Conservation (phyloP, 2,888 invertebrate genomes). For the Clostera curtula region DNA sequence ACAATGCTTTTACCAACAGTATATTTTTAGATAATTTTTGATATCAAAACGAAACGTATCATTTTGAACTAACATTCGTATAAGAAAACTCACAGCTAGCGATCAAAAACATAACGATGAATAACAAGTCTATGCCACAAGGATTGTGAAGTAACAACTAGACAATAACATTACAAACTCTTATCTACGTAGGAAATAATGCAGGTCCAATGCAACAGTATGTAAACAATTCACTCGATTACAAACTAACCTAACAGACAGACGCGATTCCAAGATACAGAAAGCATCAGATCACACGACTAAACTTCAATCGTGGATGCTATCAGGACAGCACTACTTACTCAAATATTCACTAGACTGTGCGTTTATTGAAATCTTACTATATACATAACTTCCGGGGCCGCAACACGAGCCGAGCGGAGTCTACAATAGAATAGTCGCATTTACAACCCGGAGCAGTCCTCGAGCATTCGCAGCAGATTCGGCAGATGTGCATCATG, state of each 20-base stretch:
- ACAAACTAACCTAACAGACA: slow-evolving; percentile 56
- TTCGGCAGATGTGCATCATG: slow-evolving; percentile 13
- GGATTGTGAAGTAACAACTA: slow-evolving; percentile 49
- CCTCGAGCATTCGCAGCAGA: slow-evolving; percentile 27
- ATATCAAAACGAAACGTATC: too few relatives aligned
- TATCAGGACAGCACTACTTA: slow-evolving; percentile 66
- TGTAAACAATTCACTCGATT: slow-evolving; percentile 50
- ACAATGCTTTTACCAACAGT: too few relatives aligned
- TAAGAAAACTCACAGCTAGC: slow-evolving; percentile 42
- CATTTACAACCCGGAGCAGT: slow-evolving; percentile 37
- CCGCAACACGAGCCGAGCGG: slow-evolving; percentile 36
- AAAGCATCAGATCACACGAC: slow-evolving; percentile 55
- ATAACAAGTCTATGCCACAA: slow-evolving; percentile 44
- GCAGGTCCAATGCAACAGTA: slow-evolving; percentile 37
- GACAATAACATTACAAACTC: slow-evolving; percentile 43
- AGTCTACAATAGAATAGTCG: slow-evolving; percentile 42
- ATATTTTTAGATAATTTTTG: too few relatives aligned
- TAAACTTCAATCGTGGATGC: slow-evolving; percentile 57
- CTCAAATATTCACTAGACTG: slow-evolving; percentile 71
- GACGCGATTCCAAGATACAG: slow-evolving; percentile 51
- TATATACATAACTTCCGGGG: slow-evolving; percentile 61
- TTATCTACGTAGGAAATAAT: slow-evolving; percentile 47
- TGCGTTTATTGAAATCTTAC: slow-evolving; percentile 69
- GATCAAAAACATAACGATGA: slow-evolving; percentile 49
- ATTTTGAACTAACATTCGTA: not conserved